Evolutionary conservation across 2,797 vertebrate species (phyloP).

Genomic region (Pogonophryne albipinna): DNA sequence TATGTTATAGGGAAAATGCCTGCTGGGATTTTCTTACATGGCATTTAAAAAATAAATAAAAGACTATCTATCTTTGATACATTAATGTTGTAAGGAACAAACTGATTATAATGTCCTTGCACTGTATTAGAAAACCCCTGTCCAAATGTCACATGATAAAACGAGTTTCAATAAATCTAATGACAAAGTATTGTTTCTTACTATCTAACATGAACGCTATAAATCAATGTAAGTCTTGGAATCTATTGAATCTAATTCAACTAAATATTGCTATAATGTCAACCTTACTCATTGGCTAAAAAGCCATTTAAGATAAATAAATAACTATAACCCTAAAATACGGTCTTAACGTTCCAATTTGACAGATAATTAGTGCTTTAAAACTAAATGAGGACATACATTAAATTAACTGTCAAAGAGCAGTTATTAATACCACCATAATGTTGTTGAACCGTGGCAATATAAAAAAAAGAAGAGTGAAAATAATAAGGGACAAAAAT

Average conservation of each 20-base stretch:
- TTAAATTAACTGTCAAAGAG: conserved; percentile 46
- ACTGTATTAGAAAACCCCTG: neutral
- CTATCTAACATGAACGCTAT: neutral
- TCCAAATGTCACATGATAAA: neutral
- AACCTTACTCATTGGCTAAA: neutral
- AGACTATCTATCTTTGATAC: neutral
- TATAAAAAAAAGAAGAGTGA: conserved; percentile 26
- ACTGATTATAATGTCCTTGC: neutral
- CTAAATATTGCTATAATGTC: neutral
- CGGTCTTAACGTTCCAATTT: conserved; percentile 21
- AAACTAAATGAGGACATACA: conserved; percentile 46
- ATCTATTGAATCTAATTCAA: neutral
- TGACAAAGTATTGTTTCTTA: neutral
- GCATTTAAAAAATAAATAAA: neutral
- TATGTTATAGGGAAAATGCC: conserved; percentile 32
- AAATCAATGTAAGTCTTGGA: neutral
- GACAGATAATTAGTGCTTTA: conserved; percentile 38
- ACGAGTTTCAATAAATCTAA: conserved; percentile 3
- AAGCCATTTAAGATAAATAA: conserved; percentile 20
- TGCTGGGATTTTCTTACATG: neutral
- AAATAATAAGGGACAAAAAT: conserved; percentile 1
- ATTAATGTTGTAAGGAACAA: neutral
- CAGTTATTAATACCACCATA: conserved; percentile 36
- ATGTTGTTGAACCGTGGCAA: conserved; percentile 33
- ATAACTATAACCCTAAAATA: conserved; percentile 15